A percentile compares a stretch with the other conserved stretches of the same genome.
These are phyloP conservation scores for Amblyraja radiata DNA, from an alignment of 2,797 vertebrate species.

Conservation along the genomic window DNA sequence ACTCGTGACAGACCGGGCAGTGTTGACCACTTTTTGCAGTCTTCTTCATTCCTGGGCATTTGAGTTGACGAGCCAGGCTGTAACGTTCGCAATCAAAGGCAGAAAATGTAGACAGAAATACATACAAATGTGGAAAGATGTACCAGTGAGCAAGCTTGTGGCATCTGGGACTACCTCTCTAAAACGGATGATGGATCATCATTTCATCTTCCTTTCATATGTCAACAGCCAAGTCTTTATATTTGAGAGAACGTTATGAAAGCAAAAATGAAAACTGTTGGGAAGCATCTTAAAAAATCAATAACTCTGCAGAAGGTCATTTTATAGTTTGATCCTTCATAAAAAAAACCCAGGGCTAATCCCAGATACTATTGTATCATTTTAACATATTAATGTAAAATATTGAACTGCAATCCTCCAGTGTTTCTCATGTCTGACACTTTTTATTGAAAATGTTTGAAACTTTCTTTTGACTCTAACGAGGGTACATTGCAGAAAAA, in stretches of 20 bases:
- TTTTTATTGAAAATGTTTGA: neutral
- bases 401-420: neutral
- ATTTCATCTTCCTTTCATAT: neutral
- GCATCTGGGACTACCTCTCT: neutral
- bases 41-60: no score
- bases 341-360: neutral
- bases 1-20: no score
- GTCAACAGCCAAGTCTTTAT: neutral
- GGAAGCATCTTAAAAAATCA: neutral
- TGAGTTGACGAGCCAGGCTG: no score
- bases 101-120: neutral
- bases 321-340: neutral
- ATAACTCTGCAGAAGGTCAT: neutral
- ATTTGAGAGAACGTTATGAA: neutral
- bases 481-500: no score
- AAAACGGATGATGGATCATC: neutral
- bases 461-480: no score
- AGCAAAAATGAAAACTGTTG: neutral
- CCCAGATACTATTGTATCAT: neutral
- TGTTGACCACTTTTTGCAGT: no score
- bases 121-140: neutral
- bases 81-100: neutral
- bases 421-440: neutral
- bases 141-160: neutral
- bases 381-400: neutral